Conservation (phyloP, 2,113 vertebrate genomes). For the Prietella phreatophila region DNA sequence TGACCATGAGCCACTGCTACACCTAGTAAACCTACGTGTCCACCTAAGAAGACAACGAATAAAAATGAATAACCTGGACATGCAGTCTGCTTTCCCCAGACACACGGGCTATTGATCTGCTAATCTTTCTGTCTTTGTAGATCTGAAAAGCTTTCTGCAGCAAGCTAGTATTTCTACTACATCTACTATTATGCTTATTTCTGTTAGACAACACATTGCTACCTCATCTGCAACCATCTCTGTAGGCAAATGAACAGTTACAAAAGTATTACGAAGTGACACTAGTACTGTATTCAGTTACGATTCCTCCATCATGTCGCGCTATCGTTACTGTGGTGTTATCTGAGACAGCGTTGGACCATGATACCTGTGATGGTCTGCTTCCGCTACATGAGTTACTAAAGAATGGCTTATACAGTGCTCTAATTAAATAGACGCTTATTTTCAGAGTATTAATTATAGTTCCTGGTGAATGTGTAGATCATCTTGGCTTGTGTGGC, state of each 20-base stretch:
- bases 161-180: background rate
- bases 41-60: too few relatives aligned
- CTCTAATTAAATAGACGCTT: background rate
- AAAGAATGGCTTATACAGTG: background rate
- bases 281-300: background rate
- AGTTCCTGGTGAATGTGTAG: background rate
- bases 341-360: background rate
- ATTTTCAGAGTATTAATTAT: background rate
- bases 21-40: background rate
- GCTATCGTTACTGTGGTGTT: background rate
- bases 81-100: background rate
- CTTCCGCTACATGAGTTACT: background rate
- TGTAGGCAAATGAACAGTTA: background rate
- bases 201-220: background rate
- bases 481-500: background rate
- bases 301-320: background rate
- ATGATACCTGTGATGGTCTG: background rate
- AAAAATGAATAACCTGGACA: background rate
- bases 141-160: background rate
- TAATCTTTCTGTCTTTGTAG: too few relatives aligned
- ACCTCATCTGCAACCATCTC: conserved; percentile 6
- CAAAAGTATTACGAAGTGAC: background rate
- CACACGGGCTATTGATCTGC: background rate
- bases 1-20: background rate
- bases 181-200: background rate